phyloP scores from a whole-genome alignment of 2,888 invertebrate genomes.

The Andrena flavipes region DNA sequence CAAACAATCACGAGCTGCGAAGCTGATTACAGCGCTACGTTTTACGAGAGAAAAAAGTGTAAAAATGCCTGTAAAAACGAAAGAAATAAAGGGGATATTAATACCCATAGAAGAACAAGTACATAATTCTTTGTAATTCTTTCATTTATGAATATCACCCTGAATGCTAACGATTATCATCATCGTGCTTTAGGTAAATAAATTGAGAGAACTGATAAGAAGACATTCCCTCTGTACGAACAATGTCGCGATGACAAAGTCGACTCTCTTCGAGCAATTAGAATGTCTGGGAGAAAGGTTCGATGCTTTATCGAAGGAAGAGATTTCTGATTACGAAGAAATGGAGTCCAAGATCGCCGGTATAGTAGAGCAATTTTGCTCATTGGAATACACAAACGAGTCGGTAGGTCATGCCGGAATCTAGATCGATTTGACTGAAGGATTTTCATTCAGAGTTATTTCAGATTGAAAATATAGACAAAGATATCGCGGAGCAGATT shows the following conservation, averaged over 20 bases:
- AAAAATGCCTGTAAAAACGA: slow-evolving; percentile 79
- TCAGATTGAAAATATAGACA: slow-evolving; percentile 44
- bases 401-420: slow-evolving; percentile 65
- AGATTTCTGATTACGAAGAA: slow-evolving; percentile 73
- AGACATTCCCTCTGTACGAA: slow-evolving; percentile 49
- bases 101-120: slow-evolving; percentile 78
- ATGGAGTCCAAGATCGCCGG: slow-evolving; percentile 74
- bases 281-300: slow-evolving; percentile 75
- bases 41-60: slow-evolving; percentile 9
- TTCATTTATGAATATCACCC: background rate
- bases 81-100: slow-evolving; percentile 75
- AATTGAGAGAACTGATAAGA: slow-evolving; percentile 67
- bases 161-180: background rate
- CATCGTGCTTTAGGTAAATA: slow-evolving; percentile 70
- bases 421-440: background rate
- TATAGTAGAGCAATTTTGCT: slow-evolving; percentile 77
- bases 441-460: slow-evolving; percentile 15
- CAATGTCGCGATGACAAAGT: slow-evolving; percentile 64
- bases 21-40: slow-evolving; percentile 16
- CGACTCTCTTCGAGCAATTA: slow-evolving; percentile 74
- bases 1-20: slow-evolving; percentile 45
- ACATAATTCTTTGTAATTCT: slow-evolving; percentile 37
- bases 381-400: slow-evolving; percentile 68
- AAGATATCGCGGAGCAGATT: slow-evolving; percentile 47
- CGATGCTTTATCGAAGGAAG: slow-evolving; percentile 73